phyloP scores from a whole-genome alignment of 2,113 vertebrate genomes.

The Crocuta crocuta region DNA sequence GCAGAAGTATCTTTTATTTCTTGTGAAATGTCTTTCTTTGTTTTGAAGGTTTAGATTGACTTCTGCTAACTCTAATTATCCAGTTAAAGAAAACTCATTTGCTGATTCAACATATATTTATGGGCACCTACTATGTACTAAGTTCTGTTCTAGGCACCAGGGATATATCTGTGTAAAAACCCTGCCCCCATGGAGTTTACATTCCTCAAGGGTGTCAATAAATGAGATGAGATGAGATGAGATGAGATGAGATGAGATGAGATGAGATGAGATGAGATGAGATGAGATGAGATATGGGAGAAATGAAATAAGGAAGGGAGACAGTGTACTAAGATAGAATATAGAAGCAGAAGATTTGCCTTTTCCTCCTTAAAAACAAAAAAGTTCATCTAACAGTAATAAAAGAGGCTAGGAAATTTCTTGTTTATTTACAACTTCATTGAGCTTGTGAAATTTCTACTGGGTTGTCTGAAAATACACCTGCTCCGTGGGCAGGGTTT shows the following conservation, averaged over 20 bases:
- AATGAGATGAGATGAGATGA: too few relatives aligned
- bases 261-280: not conserved
- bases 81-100: not conserved
- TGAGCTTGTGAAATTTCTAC: not conserved
- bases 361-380: not conserved
- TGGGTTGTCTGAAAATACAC: not conserved
- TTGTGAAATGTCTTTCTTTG: conserved; percentile 71
- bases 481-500: not conserved
- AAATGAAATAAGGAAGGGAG: not conserved
- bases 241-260: not conserved
- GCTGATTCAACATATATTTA: conserved; percentile 35
- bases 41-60: conserved; percentile 44
- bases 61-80: conserved; percentile 32
- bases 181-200: not conserved
- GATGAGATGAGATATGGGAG: not conserved
- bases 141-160: not conserved
- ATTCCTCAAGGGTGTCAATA: not conserved
- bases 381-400: not conserved
- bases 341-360: not conserved
- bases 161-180: not conserved
- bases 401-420: not conserved
- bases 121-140: not conserved
- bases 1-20: conserved; percentile 70
- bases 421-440: conserved; percentile 39
- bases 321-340: not conserved